phyloP scores from a whole-genome alignment of 2,888 invertebrate species.

The Fragum fragum region DNA sequence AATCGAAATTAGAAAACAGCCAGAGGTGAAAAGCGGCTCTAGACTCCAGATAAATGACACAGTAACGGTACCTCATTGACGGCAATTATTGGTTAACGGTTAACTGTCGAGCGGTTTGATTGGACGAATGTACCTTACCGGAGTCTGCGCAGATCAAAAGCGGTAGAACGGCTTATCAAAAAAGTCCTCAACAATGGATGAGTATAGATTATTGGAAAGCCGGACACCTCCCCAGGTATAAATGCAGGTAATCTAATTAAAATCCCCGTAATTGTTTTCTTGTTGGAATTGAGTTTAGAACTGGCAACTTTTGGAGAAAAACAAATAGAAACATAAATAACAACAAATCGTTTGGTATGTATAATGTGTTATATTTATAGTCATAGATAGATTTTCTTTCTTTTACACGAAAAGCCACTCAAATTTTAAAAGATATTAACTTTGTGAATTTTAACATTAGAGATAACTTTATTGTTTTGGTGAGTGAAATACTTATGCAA shows the following conservation, averaged over 20 bases:
- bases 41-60: background rate
- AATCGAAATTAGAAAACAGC: background rate
- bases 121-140: conserved; percentile 48
- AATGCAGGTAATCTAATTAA: conserved; percentile 47
- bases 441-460: no score
- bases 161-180: conserved; percentile 41
- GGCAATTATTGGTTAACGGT: conserved; percentile 19
- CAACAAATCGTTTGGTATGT: no score
- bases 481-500: no score
- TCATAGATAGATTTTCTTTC: no score
- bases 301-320: background rate
- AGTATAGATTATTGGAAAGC: conserved; percentile 6
- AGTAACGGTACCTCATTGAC: background rate
- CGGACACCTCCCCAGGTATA: conserved; percentile 17
- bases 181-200: background rate
- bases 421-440: no score
- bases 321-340: background rate
- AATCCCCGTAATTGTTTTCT: background rate
- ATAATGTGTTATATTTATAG: no score
- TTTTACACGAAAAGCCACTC: no score
- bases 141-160: conserved; percentile 49
- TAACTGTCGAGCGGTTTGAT: conserved; percentile 7
- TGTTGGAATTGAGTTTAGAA: background rate
- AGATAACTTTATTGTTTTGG: no score
- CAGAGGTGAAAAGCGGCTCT: background rate